Base-by-base conservation (phyloP, 92 coral and sea anemone species). In the Palythoa grandis region DNA sequence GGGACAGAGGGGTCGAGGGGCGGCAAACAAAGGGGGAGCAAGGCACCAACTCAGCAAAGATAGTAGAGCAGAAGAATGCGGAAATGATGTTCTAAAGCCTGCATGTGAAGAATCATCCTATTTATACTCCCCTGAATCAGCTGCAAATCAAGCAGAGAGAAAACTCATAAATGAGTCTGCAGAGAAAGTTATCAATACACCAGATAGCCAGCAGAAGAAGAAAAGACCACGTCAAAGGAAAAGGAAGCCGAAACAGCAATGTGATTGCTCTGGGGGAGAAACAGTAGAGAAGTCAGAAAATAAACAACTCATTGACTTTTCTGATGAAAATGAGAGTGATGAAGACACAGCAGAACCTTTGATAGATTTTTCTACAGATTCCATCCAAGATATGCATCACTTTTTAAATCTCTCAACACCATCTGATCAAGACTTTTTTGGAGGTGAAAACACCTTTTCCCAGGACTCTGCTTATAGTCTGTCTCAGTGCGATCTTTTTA, bases 351-450 rank as follows among this genome's bases (percentile, higher is more conserved):
- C 85, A 65, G 5, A 37, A 20, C 74, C 65, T 65, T 52, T 80
- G 40, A 80, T 80, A 80, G 85, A 80, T 39, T 13, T 80, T 3
- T 80, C 85, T 11, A 66, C 39, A 66, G 85, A 80, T 40, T 3
- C 40, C 15, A 39, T 71, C 35, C 83, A 78, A 78, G 56, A 29
- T 13, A 52, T 25, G 40, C 24, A 58, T 11, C 70, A 1, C 1
- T 60, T 15, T 29, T 29, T 29, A 19, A 66, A 47, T 17, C 47
- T 39, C 13, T 22, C 65, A 20, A 23, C 85, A 1, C 74, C 47
- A 47, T 40, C 22, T 66, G 61, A 65, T 66, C 71, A 10, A 9
- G 57, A 65, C 40, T 80, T 58, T 73, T 14, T 22, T 7, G 57
- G 23, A 2, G 40, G 23, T 19, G 43, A 65, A 7, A 63, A 43